These are phyloP conservation scores for Scrobipalpa costella DNA, from an alignment of 2,888 invertebrate species.

Conservation along the genomic window DNA sequence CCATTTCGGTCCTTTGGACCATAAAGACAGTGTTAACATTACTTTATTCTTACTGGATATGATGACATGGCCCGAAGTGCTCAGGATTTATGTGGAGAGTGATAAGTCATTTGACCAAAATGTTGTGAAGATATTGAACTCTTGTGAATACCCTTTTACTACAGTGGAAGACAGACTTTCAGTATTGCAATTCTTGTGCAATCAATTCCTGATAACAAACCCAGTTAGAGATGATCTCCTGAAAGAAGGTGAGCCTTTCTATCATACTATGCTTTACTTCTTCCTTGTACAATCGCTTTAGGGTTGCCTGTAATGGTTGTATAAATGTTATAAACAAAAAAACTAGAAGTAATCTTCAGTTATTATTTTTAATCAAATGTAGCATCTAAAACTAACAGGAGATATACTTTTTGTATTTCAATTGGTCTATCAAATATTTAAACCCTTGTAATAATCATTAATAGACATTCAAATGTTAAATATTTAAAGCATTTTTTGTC, in stretches of 20 bases:
- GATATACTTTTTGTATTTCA: no score
- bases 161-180: slow-evolving; percentile 88
- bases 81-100: slow-evolving; percentile 94
- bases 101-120: slow-evolving; percentile 89
- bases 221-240: slow-evolving; percentile 95
- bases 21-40: slow-evolving; percentile 98
- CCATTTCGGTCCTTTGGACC: slow-evolving; percentile 97
- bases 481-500: no score
- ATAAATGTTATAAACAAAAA: no score
- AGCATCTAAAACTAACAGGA: no score
- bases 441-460: no score
- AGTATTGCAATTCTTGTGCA: slow-evolving; percentile 94
- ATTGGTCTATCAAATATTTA: no score
- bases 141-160: slow-evolving; percentile 94
- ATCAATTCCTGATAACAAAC: slow-evolving; percentile 96
- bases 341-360: no score
- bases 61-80: slow-evolving; percentile 97
- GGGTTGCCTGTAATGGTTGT: no score
- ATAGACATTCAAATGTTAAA: no score
- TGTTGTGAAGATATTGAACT: slow-evolving; percentile 85
- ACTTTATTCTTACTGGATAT: slow-evolving; percentile 95
- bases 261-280: neutral
- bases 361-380: no score
- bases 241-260: slow-evolving; percentile 88
- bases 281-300: neutral